Percentiles rank a stretch among this genome's conserved stretches.
Evolutionary conservation across 1,140 invertebrate genomes (phyloP).

Genomic region (Habropoda laboriosa): DNA sequence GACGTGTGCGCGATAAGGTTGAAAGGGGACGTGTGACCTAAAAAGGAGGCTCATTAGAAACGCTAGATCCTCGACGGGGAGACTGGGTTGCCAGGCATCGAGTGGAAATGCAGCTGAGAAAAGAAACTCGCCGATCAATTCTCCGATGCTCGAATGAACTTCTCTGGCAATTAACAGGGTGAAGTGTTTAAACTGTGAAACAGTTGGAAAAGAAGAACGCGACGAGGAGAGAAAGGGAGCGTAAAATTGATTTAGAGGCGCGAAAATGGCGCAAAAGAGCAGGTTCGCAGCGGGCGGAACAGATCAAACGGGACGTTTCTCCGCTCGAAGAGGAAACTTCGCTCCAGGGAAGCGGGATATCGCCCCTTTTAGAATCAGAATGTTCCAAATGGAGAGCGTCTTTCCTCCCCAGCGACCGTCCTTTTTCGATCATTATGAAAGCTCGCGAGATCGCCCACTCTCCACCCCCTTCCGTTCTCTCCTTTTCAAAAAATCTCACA

Average conservation of each 20-base stretch:
- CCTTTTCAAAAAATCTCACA: not conserved
- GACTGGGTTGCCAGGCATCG: not conserved
- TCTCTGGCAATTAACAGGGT: not conserved
- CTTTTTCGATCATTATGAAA: not conserved
- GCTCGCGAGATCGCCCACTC: not conserved
- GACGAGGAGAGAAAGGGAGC: not conserved
- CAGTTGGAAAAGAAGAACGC: no score
- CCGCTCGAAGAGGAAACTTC: not conserved
- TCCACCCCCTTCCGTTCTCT: no score
- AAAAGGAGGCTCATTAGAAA: constrained; percentile 2
- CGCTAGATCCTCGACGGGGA: no score
- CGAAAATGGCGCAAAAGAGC: not conserved
- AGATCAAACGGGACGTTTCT: not conserved
- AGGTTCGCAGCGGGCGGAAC: not conserved
- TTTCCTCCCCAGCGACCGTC: not conserved
- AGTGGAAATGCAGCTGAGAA: no score
- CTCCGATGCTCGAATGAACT: no score
- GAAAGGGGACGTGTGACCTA: constrained; percentile 2
- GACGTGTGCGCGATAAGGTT: not conserved
- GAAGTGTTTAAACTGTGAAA: rapidly evolving
- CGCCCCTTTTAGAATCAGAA: not conserved
- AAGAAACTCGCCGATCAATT: no score
- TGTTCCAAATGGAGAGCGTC: not conserved
- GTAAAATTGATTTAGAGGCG: not conserved
- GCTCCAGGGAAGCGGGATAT: not conserved